These are phyloP conservation scores for Petrosia ficiformis DNA, from an alignment of 37 sponge, comb jelly and placozoan genomes.

Conservation along the genomic window DNA sequence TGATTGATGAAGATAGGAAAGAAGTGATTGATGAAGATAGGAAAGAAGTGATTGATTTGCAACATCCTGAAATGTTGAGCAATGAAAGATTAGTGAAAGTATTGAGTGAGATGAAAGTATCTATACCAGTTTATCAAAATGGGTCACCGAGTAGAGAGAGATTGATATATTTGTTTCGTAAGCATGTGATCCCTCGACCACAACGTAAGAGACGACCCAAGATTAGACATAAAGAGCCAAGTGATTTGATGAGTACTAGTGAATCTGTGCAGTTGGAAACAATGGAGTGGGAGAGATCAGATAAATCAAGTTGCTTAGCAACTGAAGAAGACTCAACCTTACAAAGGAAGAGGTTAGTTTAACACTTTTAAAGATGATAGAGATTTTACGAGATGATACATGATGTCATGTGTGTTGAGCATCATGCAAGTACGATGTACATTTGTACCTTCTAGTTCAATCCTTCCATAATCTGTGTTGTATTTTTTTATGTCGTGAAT, in stretches of 20 bases:
- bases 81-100: constrained; percentile 4
- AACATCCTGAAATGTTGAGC: constrained; percentile 47
- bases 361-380: too few species aligned
- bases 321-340: too few species aligned
- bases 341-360: too few species aligned
- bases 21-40: background rate
- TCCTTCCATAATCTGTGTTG: too few species aligned
- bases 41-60: background rate
- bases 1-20: background rate
- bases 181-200: constrained; percentile 58
- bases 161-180: constrained; percentile 46
- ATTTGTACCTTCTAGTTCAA: too few species aligned
- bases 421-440: too few species aligned
- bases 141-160: constrained; percentile 32
- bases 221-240: background rate
- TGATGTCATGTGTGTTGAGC: too few species aligned
- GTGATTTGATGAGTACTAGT: background rate
- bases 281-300: background rate
- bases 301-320: background rate
- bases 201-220: constrained; percentile 33
- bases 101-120: constrained; percentile 28
- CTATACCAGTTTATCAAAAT: constrained; percentile 26
- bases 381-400: too few species aligned
- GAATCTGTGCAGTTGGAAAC: too few species aligned
- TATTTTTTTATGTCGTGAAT: too few species aligned